Percentiles rank a stretch among this genome's conserved stretches.
These are phyloP conservation scores for Ophiodon elongatus DNA, from an alignment of 2,113 vertebrate genomes.

Conservation along the genomic window DNA sequence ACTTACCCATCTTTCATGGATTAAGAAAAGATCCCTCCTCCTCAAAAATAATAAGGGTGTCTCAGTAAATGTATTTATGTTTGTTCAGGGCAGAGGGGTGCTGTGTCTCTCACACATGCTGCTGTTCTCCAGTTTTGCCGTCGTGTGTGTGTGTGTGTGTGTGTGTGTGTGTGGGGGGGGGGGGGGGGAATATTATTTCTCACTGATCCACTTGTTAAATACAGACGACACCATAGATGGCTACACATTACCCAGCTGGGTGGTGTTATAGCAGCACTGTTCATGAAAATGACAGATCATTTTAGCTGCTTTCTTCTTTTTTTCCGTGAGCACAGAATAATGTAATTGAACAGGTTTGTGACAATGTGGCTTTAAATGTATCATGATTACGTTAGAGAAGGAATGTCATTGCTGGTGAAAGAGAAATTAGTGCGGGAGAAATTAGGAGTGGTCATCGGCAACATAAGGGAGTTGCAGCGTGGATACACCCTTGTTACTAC, in stretches of 20 bases:
- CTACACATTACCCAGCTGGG: slow-evolving; percentile 36
- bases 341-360: slow-evolving; percentile 1
- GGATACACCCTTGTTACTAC: slow-evolving; percentile 32
- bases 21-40: slow-evolving; percentile 41
- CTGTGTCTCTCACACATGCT: slow-evolving; percentile 13
- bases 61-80: slow-evolving; percentile 45
- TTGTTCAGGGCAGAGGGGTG: slow-evolving; percentile 26
- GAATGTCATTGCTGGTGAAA: neutral
- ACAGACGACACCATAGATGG: slow-evolving; percentile 41
- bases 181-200: slow-evolving; percentile 24
- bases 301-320: neutral
- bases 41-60: slow-evolving; percentile 26
- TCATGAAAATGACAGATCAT: neutral
- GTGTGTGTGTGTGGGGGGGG: no score
- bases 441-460: neutral
- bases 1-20: slow-evolving; percentile 46
- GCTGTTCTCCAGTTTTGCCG: slow-evolving; percentile 17
- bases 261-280: slow-evolving; percentile 8
- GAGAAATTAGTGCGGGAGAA: neutral
- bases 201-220: slow-evolving; percentile 51
- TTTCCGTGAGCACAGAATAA: neutral
- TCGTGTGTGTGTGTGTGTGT: slow-evolving; percentile 3
- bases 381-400: neutral
- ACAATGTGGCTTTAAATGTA: slow-evolving; percentile 3
- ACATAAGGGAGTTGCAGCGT: slow-evolving; percentile 20